Evolutionary conservation across 2,113 vertebrate genomes (phyloP).

Genomic region (Prionailurus bengalensis): DNA sequence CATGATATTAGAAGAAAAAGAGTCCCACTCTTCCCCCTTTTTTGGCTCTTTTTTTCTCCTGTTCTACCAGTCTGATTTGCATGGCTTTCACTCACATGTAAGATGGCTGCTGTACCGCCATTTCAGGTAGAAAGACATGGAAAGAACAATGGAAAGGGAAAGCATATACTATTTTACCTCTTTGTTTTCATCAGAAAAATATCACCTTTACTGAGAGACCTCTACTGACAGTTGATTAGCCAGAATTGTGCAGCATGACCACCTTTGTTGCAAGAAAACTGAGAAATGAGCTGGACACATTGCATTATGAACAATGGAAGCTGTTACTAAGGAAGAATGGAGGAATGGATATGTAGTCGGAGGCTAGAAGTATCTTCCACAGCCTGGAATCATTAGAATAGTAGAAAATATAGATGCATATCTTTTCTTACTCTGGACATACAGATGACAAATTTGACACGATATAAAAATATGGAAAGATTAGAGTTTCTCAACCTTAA

Average conservation of each 20-base stretch:
- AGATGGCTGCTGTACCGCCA: too few relatives aligned
- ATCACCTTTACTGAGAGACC: not conserved
- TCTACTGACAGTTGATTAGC: not conserved
- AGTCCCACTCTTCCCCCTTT: too few relatives aligned
- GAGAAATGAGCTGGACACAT: not conserved
- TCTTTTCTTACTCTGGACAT: not conserved
- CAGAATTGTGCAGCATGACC: not conserved
- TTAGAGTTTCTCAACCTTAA: not conserved
- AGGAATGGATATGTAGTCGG: not conserved
- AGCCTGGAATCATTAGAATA: not conserved
- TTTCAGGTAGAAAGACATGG: not conserved
- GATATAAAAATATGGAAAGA: not conserved
- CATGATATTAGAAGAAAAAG: not conserved
- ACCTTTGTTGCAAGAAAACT: not conserved
- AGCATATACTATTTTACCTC: not conserved
- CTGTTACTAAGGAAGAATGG: not conserved
- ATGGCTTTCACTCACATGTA: not conserved
- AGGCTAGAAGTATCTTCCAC: not conserved
- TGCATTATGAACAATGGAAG: not conserved
- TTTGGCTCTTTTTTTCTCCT: not conserved
- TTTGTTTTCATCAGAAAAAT: not conserved
- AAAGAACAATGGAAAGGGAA: not conserved
- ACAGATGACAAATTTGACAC: not conserved
- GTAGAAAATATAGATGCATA: not conserved
- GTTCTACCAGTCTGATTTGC: rapidly evolving